Evolutionary conservation across 2,888 invertebrate species (phyloP), one percentile per base, ranked within the genome.

Genomic region (Noctua pronuba): DNA sequence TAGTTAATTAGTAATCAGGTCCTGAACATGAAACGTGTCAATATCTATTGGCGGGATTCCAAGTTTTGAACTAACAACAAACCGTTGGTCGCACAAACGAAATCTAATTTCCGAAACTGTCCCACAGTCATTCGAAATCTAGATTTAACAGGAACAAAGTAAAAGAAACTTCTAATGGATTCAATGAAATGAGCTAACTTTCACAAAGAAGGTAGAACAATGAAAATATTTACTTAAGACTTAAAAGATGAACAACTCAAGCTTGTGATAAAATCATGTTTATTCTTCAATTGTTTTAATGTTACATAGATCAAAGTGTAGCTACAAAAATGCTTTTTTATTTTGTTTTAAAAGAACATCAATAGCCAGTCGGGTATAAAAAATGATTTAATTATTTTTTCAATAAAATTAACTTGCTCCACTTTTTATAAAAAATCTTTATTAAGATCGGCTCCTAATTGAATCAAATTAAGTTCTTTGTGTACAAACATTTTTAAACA

Each of bases 401-500:
- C 2, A 2, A 24, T 3, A 24, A 11, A 62, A 28, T 28, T 31
- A 62, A 65, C 52, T 38, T 18, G 28, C 24, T 52, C 24, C 21
- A 44, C 21, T 38, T 68, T 72, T 49, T 31, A 28, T 5, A 55
- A 62, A 85, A 8, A 16, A 28, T 13, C 18, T 74, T 62, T 73
- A 73, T 62, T 35, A n/a, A 46, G 28, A 69, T 80, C 60, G 49
- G 11, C 11, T 28, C 64, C 11, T 73, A 80, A 84, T 79, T 84
- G 35, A 76, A 88, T 80, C 35, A 79, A 76, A 77, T 77, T 78
- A 73, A 62, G 52, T 81, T 82, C 38, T 80, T 80, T 77, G 76
- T 79, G 38, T 35, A 67, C 65, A 75, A 73, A 80, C 69, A 75
- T 77, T 82, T 85, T 79, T 74, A 80, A 82, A 86, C 82, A 86